A percentile compares a stretch with the other conserved stretches of the same genome.
phyloP scores from a whole-genome alignment of 2,888 invertebrate genomes.

The Lamproptera curius region DNA sequence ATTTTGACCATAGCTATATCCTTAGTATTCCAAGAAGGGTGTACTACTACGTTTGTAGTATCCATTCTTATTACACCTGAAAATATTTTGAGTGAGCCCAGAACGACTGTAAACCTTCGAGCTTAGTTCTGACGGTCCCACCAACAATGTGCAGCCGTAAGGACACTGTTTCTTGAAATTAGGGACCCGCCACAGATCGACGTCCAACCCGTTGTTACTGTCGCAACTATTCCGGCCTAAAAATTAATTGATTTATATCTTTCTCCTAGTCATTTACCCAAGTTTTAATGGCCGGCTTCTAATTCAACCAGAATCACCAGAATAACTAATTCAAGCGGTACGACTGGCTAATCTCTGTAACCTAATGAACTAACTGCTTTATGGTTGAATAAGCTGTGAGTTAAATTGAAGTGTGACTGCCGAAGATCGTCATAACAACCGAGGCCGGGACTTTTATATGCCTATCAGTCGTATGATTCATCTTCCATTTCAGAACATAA shows the following conservation, averaged over 20 bases:
- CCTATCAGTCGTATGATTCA: too few relatives aligned
- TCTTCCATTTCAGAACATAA: too few relatives aligned
- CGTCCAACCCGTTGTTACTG: conserved; percentile 44
- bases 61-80: conserved; percentile 53
- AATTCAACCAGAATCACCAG: too few relatives aligned
- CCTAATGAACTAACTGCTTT: too few relatives aligned
- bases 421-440: too few relatives aligned
- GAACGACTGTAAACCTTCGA: conserved; percentile 48
- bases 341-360: too few relatives aligned
- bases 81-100: conserved; percentile 59
- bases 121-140: conserved; percentile 57
- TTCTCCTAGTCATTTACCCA: too few relatives aligned
- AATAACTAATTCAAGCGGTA: too few relatives aligned
- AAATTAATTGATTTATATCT: conserved; percentile 17
- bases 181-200: conserved; percentile 64
- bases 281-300: too few relatives aligned
- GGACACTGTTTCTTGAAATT: conserved; percentile 47
- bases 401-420: too few relatives aligned
- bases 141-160: conserved; percentile 70
- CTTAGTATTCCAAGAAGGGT: conserved; percentile 48
- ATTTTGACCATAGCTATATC: conserved; percentile 59
- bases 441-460: too few relatives aligned
- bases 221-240: conserved; percentile 55
- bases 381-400: too few relatives aligned
- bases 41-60: conserved; percentile 43